These are phyloP conservation scores for Acyrthosiphon pisum DNA, from an alignment of 1,140 invertebrate genomes.

Conservation along the genomic window DNA sequence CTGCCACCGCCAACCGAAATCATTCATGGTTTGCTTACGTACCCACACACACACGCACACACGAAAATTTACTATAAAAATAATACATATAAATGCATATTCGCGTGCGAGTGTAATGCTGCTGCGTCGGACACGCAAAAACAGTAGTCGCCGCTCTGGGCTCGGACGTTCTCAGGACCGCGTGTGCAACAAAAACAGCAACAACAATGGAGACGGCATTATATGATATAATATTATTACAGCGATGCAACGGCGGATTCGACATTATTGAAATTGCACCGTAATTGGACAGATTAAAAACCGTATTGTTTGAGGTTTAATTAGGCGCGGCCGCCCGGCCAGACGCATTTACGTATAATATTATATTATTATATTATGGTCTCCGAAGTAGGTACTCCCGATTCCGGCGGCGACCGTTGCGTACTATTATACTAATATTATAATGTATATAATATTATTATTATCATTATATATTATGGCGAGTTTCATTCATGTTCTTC, in stretches of 20 bases:
- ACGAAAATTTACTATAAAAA: accelerated
- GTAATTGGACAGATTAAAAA: slow-evolving; percentile 21
- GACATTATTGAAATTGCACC: slow-evolving; percentile 23
- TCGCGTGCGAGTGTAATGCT: not conserved
- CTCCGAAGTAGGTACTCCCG: not conserved
- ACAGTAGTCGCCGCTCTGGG: not conserved
- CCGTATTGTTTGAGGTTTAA: slow-evolving; percentile 49
- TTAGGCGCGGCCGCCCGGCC: slow-evolving; percentile 34
- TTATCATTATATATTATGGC: too few species aligned
- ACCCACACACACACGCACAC: not conserved
- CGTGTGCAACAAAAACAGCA: not conserved
- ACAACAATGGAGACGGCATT: slow-evolving; percentile 13
- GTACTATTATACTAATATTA: not conserved
- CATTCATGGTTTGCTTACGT: not conserved
- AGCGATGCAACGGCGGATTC: not conserved
- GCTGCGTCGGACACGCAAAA: not conserved
- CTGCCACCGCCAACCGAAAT: not conserved
- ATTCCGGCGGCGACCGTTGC: not conserved
- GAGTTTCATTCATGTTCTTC: slow-evolving; percentile 40
- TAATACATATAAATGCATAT: not conserved
- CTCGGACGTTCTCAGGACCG: slow-evolving; percentile 24
- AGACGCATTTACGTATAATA: not conserved
- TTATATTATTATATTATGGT: not conserved
- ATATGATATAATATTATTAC: not conserved
- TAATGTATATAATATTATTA: too few species aligned